A percentile compares a stretch with the other conserved stretches of the same genome.
Evolutionary conservation across 23 tunicate species (phyloP).

Genomic region (Trididemnum nubilum): DNA sequence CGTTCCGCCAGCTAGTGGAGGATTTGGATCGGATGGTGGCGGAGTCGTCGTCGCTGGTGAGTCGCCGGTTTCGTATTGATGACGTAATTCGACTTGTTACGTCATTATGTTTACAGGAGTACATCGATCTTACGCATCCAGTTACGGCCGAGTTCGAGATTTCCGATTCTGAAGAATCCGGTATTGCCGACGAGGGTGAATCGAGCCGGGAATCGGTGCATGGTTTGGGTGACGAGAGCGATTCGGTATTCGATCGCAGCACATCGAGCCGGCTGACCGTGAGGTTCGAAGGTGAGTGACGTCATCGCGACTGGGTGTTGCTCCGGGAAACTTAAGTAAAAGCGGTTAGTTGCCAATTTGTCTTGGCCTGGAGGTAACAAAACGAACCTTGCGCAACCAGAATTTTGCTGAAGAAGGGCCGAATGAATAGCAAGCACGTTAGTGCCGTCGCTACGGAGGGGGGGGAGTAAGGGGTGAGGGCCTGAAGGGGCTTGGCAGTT

Average conservation of each 20-base stretch:
- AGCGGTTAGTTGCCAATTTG: too few relatives aligned
- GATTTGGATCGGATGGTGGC: slow-evolving; percentile 84
- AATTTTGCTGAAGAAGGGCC: too few relatives aligned
- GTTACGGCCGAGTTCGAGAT: slow-evolving; percentile 13
- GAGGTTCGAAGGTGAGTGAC: too few relatives aligned
- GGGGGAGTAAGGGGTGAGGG: too few relatives aligned
- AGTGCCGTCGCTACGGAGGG: too few relatives aligned
- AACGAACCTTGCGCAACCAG: too few relatives aligned
- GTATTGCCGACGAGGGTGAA: slow-evolving; percentile 12
- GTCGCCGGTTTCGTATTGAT: slow-evolving; percentile 9
- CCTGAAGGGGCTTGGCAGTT: too few relatives aligned
- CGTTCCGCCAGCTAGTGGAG: slow-evolving; percentile 72
- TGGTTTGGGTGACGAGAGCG: slow-evolving; percentile 41
- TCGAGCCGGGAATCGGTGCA: slow-evolving; percentile 25
- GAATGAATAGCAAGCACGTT: too few relatives aligned
- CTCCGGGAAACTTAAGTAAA: too few relatives aligned
- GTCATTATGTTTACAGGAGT: slow-evolving; percentile 29
- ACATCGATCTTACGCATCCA: slow-evolving; percentile 31
- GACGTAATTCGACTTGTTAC: not conserved
- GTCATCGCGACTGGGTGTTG: too few relatives aligned
- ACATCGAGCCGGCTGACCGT: too few relatives aligned
- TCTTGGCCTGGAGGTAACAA: too few relatives aligned
- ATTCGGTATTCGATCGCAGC: slow-evolving; percentile 65
- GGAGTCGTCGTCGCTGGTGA: slow-evolving; percentile 58
- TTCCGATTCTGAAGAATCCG: slow-evolving; percentile 25